Evolutionary conservation across 2,113 vertebrate species (phyloP).

Genomic region (Psittacula cyanocephala): DNA sequence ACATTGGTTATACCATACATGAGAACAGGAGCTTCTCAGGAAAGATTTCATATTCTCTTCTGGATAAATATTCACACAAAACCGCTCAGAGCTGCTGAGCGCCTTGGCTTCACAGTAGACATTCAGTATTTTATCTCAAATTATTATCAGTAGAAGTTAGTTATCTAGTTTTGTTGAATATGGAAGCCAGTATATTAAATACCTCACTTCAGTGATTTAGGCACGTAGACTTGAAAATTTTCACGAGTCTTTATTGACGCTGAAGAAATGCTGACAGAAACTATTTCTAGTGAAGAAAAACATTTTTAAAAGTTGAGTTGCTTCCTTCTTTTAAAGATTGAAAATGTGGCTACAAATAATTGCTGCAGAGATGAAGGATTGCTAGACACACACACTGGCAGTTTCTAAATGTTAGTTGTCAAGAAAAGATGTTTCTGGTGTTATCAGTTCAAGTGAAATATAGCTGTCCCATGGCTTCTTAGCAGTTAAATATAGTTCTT

Average conservation of each 20-base stretch:
- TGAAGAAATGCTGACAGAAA: not conserved
- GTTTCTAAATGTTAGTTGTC: slow-evolving; percentile 27
- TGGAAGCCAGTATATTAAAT: not conserved
- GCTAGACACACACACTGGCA: not conserved
- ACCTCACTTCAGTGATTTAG: not conserved
- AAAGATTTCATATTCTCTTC: not conserved
- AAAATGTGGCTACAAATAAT: not conserved
- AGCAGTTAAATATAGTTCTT: slow-evolving; percentile 4
- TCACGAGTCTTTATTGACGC: not conserved
- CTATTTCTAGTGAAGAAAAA: not conserved
- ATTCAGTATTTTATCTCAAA: not conserved
- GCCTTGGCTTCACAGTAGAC: not conserved
- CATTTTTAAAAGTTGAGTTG: not conserved
- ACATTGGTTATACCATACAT: not conserved
- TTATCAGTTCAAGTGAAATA: slow-evolving; percentile 27
- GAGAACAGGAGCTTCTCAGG: not conserved
- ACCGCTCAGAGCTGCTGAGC: not conserved
- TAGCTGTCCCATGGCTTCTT: not conserved
- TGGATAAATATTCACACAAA: not conserved
- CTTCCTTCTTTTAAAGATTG: not conserved
- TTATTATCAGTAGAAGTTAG: not conserved
- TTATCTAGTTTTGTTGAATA: not conserved
- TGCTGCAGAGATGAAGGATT: not conserved
- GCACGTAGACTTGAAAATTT: not conserved
- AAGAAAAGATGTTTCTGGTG: not conserved